Percentiles rank a stretch among this genome's conserved stretches.
Conservation (phyloP, 2,888 invertebrate genomes). For the Xanthostigma xanthostigma region DNA sequence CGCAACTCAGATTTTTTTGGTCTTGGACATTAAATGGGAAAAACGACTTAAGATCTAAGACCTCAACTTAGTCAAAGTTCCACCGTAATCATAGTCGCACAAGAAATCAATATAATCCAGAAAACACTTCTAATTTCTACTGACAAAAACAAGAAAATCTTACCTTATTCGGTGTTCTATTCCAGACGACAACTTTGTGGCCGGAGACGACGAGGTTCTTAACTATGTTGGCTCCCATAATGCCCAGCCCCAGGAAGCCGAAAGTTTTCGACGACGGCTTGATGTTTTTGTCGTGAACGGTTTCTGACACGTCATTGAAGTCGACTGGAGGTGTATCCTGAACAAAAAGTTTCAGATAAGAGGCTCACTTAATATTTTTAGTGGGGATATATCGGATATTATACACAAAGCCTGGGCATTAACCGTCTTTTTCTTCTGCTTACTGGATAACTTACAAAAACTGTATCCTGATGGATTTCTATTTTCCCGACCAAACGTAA, state of each 20-base stretch:
- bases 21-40: too few relatives aligned
- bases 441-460: too few relatives aligned
- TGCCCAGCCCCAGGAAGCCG: slow-evolving; percentile 89
- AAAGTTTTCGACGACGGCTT: slow-evolving; percentile 74
- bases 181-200: slow-evolving; percentile 89
- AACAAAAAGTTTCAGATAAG: slow-evolving; percentile 19
- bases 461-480: too few relatives aligned
- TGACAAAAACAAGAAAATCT: slow-evolving; percentile 23
- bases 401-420: not conserved
- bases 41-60: too few relatives aligned
- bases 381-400: not conserved
- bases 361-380: slow-evolving; percentile 9
- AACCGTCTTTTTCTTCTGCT: not conserved
- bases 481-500: too few relatives aligned
- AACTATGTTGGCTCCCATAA: slow-evolving; percentile 90
- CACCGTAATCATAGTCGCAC: too few relatives aligned
- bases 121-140: too few relatives aligned
- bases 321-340: slow-evolving; percentile 64
- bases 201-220: slow-evolving; percentile 89
- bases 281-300: slow-evolving; percentile 70
- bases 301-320: slow-evolving; percentile 59
- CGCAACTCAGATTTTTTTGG: too few relatives aligned
- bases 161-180: slow-evolving; percentile 82
- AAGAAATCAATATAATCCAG: too few relatives aligned
- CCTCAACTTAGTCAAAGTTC: too few relatives aligned